These are phyloP conservation scores for Artibeus lituratus DNA, from an alignment of 2,797 vertebrate genomes.

Conservation along the genomic window DNA sequence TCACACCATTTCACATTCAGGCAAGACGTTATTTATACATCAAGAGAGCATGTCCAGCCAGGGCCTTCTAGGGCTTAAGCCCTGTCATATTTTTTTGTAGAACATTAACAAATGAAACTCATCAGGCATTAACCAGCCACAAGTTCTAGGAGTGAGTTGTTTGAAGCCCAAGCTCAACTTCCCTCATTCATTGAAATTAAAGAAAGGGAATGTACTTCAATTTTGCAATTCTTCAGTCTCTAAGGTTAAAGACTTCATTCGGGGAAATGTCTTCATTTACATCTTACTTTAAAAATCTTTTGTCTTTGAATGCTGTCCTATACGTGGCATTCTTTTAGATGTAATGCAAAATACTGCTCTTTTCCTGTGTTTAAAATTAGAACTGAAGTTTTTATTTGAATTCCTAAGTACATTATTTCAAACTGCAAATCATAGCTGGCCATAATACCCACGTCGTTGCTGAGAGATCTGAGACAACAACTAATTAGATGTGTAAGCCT, in stretches of 20 bases:
- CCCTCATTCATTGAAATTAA: background rate
- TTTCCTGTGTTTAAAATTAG: background rate
- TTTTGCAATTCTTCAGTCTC: background rate
- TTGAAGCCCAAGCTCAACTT: background rate
- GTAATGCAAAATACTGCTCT: background rate
- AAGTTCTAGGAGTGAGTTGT: background rate
- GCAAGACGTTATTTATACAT: slow-evolving; percentile 5
- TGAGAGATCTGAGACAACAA: background rate
- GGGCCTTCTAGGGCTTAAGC: background rate
- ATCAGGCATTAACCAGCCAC: background rate
- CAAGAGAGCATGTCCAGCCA: background rate
- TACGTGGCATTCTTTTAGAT: background rate
- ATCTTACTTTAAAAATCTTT: background rate
- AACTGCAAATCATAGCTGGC: background rate
- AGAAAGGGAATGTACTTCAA: background rate
- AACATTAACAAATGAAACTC: background rate
- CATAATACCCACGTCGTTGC: background rate
- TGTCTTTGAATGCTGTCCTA: background rate
- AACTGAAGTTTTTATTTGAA: slow-evolving; percentile 36
- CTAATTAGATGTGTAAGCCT: background rate
- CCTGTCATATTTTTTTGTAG: background rate
- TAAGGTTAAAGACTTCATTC: background rate
- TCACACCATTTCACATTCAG: slow-evolving; percentile 17
- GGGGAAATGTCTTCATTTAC: background rate
- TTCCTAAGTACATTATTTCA: background rate